Percentiles rank a stretch among this genome's conserved stretches.
These are phyloP conservation scores for Salvelinus sp. DNA, from an alignment of 2,113 vertebrate species.

Conservation along the genomic window DNA sequence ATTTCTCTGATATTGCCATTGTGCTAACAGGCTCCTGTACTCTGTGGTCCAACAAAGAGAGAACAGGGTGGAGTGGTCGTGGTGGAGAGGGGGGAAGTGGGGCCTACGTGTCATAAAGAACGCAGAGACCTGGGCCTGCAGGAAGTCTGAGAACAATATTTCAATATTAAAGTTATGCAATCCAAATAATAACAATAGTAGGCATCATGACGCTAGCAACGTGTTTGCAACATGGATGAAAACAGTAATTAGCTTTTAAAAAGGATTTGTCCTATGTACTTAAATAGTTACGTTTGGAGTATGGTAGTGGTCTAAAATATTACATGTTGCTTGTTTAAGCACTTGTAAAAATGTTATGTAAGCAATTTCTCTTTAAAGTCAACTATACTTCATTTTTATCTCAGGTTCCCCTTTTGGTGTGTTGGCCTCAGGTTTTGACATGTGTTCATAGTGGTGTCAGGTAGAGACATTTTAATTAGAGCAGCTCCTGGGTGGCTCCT, in stretches of 20 bases:
- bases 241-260: conserved; percentile 60
- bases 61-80: neutral
- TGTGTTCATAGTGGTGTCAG: conserved; percentile 14
- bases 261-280: conserved; percentile 35
- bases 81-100: conserved; percentile 41
- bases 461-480: conserved; percentile 60
- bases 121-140: conserved; percentile 21
- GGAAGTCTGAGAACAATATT: conserved; percentile 64
- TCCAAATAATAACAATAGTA: conserved; percentile 38
- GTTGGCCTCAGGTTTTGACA: conserved; percentile 10
- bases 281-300: too few relatives aligned
- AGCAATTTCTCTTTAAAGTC: neutral
- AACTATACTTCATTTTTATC: neutral
- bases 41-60: conserved; percentile 19
- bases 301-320: neutral
- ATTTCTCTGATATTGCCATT: conserved; percentile 64
- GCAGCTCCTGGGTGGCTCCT: conserved; percentile 39
- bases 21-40: conserved; percentile 45
- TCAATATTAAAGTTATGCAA: conserved; percentile 32
- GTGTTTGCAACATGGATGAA: neutral
- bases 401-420: too few relatives aligned
- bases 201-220: conserved; percentile 1
- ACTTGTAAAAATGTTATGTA: too few relatives aligned
- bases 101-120: conserved; percentile 59
- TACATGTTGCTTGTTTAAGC: neutral